Base-by-base conservation (phyloP, 2,113 vertebrate species). In the Microtus richardsoni region DNA sequence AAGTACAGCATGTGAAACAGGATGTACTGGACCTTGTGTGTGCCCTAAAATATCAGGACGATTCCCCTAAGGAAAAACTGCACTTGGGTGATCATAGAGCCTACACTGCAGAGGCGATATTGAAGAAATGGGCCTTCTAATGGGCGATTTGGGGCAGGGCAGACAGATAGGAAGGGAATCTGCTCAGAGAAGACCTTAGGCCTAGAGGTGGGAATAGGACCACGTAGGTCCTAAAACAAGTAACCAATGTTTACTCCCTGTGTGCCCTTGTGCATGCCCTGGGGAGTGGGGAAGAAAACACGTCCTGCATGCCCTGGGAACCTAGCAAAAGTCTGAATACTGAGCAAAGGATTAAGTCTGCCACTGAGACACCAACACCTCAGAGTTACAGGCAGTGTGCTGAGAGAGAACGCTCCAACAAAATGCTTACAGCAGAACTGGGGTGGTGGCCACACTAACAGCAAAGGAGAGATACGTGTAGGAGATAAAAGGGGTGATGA, bases 231-330 rank as follows among this genome's bases (percentile, higher is more conserved):
- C 28, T 3, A 5, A 73, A 78, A 84, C 36, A 75, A 7, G 36
- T 12, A 30, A 11, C 47, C 17, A 5, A 30, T 41, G 9, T 64
- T n/a, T 26, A 39, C 2, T 11, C 1, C 2, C 5, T 16, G 22
- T 0, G 30, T 2, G 39, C 30, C 30, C 54, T 88, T 70, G 26
- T 4, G 2, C 3, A 5, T 3, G 1, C n/a, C 44, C 14, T 54
- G 17, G 30, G 44, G 12, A 70, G n/a, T 4, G 1, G 49, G 90
- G 33, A 62, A 75, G 6, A 39, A 4, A 85, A 33, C 17, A 13
- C 7, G 3, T 36, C 39, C 19, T 83, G 3, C 10, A 49, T 7
- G 13, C 30, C 52, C 30, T 74, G 17, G 13, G 64, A 66, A 58
- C 41, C 87, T 14, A 12, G 12, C 4, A 13, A 75, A 71, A 22